phyloP scores from a whole-genome alignment of 2,113 vertebrate species.

The Python bivittatus region DNA sequence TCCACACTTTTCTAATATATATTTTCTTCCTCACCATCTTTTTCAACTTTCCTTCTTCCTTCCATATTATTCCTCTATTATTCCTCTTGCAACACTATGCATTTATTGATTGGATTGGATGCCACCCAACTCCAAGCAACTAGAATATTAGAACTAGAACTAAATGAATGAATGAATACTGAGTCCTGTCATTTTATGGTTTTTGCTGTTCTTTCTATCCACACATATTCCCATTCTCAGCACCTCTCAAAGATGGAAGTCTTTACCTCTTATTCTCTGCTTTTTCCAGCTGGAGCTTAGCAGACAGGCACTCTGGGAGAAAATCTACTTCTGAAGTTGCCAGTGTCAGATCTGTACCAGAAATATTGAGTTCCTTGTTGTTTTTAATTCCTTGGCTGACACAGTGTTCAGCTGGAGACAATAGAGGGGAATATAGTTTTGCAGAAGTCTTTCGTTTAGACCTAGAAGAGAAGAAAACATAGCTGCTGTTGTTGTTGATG shows the following conservation, averaged over 20 bases:
- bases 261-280: constrained; percentile 71
- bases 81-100: neutral
- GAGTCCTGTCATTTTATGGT: neutral
- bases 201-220: neutral
- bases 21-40: neutral
- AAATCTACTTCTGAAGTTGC: constrained; percentile 71
- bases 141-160: neutral
- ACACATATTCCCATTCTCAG: neutral
- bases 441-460: constrained; percentile 36
- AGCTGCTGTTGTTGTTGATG: neutral
- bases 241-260: neutral
- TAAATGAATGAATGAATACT: neutral
- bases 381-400: neutral
- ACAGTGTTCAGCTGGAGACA: neutral
- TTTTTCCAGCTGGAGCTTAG: constrained; percentile 75
- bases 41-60: neutral
- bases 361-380: neutral
- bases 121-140: neutral
- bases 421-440: neutral
- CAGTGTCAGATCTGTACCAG: constrained; percentile 52
- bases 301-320: constrained; percentile 72
- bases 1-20: neutral
- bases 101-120: neutral
- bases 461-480: constrained; percentile 38
- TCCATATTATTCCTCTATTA: neutral